Evolutionary conservation across 2,113 vertebrate genomes (phyloP).

Genomic region (Gymnocephalus cernua): DNA sequence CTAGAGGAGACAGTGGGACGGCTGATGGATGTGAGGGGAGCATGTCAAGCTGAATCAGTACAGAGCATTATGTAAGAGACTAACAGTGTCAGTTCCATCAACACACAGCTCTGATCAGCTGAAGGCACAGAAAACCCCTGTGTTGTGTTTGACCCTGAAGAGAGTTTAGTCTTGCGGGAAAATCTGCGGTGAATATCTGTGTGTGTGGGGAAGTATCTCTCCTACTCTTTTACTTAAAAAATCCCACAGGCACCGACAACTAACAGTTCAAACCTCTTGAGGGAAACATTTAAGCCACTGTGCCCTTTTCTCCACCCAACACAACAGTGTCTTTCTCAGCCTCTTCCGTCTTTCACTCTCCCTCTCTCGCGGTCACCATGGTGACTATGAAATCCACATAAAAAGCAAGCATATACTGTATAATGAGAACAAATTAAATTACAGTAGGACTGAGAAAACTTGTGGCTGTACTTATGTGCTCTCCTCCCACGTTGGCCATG

Average conservation of each 20-base stretch:
- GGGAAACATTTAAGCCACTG: neutral
- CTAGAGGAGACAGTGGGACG: slow-evolving; percentile 18
- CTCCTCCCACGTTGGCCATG: slow-evolving; percentile 66
- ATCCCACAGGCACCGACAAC: neutral
- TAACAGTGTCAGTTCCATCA: slow-evolving; percentile 20
- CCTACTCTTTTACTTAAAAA: neutral
- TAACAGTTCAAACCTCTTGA: neutral
- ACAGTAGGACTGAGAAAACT: slow-evolving; percentile 63
- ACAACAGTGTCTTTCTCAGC: neutral
- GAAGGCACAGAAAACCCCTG: neutral
- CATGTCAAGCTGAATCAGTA: slow-evolving; percentile 36
- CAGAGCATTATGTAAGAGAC: neutral
- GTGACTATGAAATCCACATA: slow-evolving; percentile 45
- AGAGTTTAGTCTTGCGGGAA: neutral
- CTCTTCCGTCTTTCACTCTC: slow-evolving; percentile 2
- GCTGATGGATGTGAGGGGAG: slow-evolving; percentile 18
- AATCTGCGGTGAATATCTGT: slow-evolving; percentile 9
- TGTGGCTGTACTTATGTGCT: slow-evolving; percentile 60
- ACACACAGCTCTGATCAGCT: slow-evolving; percentile 25
- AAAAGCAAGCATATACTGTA: slow-evolving; percentile 43
- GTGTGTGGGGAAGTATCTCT: neutral
- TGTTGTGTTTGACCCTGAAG: neutral
- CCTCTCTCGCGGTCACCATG: slow-evolving; percentile 61
- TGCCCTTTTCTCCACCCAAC: slow-evolving; percentile 4
- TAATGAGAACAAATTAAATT: slow-evolving; percentile 52